Evolutionary conservation across 2,113 vertebrate genomes (phyloP).

Genomic region (Saguinus imperator): DNA sequence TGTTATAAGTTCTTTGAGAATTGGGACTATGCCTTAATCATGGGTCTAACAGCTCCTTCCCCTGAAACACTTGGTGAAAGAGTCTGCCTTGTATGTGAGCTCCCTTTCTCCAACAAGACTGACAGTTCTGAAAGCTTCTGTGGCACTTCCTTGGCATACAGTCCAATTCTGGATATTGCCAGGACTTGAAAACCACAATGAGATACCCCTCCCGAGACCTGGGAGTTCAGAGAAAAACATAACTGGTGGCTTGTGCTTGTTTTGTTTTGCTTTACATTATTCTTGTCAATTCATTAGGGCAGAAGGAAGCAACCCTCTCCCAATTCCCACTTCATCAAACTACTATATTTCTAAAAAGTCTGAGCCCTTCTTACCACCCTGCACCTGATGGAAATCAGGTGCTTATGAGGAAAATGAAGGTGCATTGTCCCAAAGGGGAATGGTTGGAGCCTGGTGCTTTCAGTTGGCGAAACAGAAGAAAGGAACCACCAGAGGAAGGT

Average conservation of each 20-base stretch:
- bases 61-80: background rate
- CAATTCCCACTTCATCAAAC: background rate
- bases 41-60: background rate
- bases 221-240: background rate
- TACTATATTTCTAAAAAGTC: background rate
- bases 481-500: background rate
- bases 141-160: background rate
- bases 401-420: background rate
- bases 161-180: background rate
- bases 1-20: background rate
- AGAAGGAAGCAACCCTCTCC: background rate
- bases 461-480: background rate
- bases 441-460: background rate
- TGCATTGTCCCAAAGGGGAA: background rate
- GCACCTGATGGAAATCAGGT: background rate
- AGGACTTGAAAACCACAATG: background rate
- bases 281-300: background rate
- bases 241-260: background rate
- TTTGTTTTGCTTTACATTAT: background rate
- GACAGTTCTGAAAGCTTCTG: background rate
- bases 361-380: background rate
- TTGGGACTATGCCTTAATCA: background rate
- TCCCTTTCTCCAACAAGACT: background rate
- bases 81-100: background rate
- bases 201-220: background rate